phyloP scores from a whole-genome alignment of 2,113 vertebrate genomes.

The Agelaius phoeniceus region DNA sequence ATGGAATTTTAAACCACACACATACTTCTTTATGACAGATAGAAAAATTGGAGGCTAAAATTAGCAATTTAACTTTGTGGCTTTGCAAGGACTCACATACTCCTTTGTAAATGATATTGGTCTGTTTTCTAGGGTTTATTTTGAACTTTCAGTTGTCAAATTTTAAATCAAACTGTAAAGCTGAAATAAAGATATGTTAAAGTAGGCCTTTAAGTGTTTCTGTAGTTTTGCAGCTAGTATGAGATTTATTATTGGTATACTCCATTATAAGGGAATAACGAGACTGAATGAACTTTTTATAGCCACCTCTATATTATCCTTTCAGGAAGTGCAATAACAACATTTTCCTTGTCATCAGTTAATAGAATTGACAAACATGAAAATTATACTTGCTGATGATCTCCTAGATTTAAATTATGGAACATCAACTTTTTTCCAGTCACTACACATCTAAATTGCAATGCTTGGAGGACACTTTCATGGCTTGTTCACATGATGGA shows the following conservation, averaged over 20 bases:
- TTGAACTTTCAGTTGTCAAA: neutral
- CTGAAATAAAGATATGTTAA: neutral
- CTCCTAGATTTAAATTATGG: neutral
- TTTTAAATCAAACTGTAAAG: neutral
- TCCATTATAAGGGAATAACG: neutral
- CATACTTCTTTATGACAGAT: neutral
- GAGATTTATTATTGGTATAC: neutral
- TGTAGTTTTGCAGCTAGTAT: neutral
- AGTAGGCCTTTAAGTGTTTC: neutral
- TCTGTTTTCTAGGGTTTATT: neutral
- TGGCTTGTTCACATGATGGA: conserved; percentile 15
- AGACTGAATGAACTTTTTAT: neutral
- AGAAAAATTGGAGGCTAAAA: neutral
- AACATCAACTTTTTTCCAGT: neutral
- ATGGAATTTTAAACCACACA: neutral
- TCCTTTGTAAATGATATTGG: neutral
- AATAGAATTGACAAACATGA: neutral
- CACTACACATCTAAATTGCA: neutral
- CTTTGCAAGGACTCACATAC: neutral
- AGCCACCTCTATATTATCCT: neutral
- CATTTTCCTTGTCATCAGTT: neutral
- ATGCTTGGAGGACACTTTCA: neutral
- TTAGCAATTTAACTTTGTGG: neutral
- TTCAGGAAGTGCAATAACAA: neutral
- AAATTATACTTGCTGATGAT: neutral